Base-by-base conservation (phyloP, 2,888 invertebrate genomes). In the Peribatodes rhomboidaria region DNA sequence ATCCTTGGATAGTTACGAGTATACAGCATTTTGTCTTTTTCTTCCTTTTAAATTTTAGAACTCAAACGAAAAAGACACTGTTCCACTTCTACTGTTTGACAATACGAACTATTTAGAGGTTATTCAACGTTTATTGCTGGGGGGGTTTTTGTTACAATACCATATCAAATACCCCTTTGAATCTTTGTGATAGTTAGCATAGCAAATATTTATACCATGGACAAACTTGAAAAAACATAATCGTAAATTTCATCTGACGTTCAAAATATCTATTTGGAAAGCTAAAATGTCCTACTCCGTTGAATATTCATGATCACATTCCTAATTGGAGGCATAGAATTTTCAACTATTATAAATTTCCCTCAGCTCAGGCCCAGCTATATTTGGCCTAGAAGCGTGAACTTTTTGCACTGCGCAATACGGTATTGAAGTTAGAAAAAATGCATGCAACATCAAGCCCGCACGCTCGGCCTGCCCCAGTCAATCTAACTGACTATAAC, bases 351-450 rank as follows among this genome's bases (percentile, higher is more conserved):
- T 27, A 27, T 27, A 6, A 22, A 10, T n/a, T 46, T 13, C 2
- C 22, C 22, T 22, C 1, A 9, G 3, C 16, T 44, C 22, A 20
- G 20, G 6, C 16, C 22, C 46, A 22, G 11, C 20, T 20, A 22
- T 22, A 22, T 46, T 46, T 46, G 27, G 9, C 27, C n/a, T 14
- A 27, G 31, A 14, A 47, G 16, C 50, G 13, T 20, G 14, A 50
- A n/a, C 39, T 31, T 31, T 37, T 50, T 46, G 42, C 55, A 33
- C 44, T 44, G 11, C 33, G 20, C 56, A 56, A 35, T 56, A 35
- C 50, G 13, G 50, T 37, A 20, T 20, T 20, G n/a, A 18, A 50
- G 18, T 56, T 22, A 13, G 14, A 56, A 46, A 56, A 56, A 44
- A 37, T 46, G 56, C 35, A 37, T 46, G 56, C 35, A 46, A 46